These are phyloP conservation scores for Emys orbicularis DNA, from an alignment of 2,797 vertebrate species.

Conservation along the genomic window DNA sequence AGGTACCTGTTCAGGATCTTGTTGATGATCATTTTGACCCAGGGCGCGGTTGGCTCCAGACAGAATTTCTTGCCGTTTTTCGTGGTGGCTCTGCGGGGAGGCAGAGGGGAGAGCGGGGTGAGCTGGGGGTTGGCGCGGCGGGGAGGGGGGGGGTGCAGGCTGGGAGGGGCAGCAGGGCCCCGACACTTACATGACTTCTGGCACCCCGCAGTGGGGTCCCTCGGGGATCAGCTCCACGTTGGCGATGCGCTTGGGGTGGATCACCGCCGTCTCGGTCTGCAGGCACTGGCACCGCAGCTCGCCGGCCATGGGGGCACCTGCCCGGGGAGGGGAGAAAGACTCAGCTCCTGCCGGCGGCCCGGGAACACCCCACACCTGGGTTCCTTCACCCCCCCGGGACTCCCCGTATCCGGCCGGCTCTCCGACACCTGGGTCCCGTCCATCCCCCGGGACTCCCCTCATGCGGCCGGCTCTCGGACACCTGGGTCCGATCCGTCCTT, in stretches of 20 bases:
- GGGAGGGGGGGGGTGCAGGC: background rate
- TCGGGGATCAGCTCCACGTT: conserved; percentile 40
- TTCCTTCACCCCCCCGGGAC: too few species aligned
- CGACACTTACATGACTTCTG: conserved; percentile 76
- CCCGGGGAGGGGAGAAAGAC: too few species aligned
- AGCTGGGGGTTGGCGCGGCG: background rate
- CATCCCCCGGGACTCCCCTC: too few species aligned
- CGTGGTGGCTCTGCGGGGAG: background rate
- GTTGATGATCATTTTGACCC: background rate
- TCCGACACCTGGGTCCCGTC: too few species aligned
- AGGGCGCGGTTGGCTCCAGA: background rate
- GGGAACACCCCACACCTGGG: too few species aligned
- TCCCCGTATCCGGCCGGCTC: too few species aligned
- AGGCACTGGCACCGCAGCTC: too few species aligned
- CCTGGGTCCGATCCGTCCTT: too few species aligned
- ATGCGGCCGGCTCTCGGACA: too few species aligned
- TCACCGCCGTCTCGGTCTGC: too few species aligned
- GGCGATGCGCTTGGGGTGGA: background rate
- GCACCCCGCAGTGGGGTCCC: conserved; percentile 63
- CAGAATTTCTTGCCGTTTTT: background rate
- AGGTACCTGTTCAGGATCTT: background rate
- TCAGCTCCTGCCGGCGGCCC: too few species aligned
- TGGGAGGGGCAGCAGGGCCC: background rate
- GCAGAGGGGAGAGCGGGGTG: background rate
- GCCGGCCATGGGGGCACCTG: too few species aligned